Conservation (phyloP, 1,140 invertebrate species). For the Gonioctena quinquepunctata region DNA sequence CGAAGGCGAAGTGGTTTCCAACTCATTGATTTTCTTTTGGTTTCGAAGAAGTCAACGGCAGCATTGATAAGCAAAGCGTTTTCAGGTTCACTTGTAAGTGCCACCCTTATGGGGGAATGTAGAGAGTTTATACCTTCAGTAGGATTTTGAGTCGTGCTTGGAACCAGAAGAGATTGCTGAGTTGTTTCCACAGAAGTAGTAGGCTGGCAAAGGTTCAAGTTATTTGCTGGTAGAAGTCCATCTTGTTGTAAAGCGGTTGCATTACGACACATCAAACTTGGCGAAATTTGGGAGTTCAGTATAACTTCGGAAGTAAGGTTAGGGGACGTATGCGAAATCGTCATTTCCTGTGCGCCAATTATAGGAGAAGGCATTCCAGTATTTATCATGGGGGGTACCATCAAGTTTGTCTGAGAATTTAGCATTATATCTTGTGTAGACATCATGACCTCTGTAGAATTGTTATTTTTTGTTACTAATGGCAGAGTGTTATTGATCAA, state of each 20-base stretch:
- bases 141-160: slow-evolving; percentile 52
- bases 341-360: slow-evolving; percentile 7
- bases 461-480: slow-evolving; percentile 39
- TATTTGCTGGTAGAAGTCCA: slow-evolving; percentile 48
- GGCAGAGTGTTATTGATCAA: slow-evolving; percentile 24
- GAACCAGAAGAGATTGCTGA: slow-evolving; percentile 24
- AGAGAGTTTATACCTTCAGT: slow-evolving; percentile 44
- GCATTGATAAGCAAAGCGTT: slow-evolving; percentile 69
- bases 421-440: slow-evolving; percentile 61
- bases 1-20: slow-evolving; percentile 23
- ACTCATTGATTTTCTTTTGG: slow-evolving; percentile 46
- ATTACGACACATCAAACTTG: slow-evolving; percentile 59
- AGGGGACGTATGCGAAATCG: slow-evolving; percentile 4
- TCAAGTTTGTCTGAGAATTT: slow-evolving; percentile 50
- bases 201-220: slow-evolving; percentile 31
- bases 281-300: slow-evolving; percentile 66
- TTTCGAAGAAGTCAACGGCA: slow-evolving; percentile 62
- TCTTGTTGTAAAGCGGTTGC: slow-evolving; percentile 47
- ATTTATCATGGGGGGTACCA: slow-evolving; percentile 45
- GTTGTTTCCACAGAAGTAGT: slow-evolving; percentile 16
- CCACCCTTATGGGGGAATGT: slow-evolving; percentile 19
- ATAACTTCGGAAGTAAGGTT: slow-evolving; percentile 60
- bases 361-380: slow-evolving; percentile 34
- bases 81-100: slow-evolving; percentile 65
- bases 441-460: slow-evolving; percentile 55